phyloP scores from a whole-genome alignment of 1,140 invertebrate genomes.

The Zaprionus taronus region DNA sequence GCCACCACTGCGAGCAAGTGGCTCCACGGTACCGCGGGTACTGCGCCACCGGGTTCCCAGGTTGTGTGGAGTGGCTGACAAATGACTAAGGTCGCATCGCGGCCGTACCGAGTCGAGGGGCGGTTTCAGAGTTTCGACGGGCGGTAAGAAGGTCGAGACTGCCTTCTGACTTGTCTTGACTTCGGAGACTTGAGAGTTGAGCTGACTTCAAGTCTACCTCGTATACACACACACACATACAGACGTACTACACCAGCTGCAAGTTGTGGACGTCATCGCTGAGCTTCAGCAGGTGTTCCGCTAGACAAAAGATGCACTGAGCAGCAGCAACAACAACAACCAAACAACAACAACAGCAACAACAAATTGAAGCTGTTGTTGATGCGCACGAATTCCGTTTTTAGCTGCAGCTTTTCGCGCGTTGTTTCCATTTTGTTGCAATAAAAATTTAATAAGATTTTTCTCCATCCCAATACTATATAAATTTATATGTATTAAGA shows the following conservation, averaged over 20 bases:
- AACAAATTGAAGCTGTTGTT: conserved; percentile 71
- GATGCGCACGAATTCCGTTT: conserved; percentile 81
- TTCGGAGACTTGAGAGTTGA: conserved; percentile 22
- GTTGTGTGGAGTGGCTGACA: conserved; percentile 58
- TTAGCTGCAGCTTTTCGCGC: conserved; percentile 66
- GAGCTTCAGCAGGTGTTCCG: conserved; percentile 72
- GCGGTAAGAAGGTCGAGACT: conserved; percentile 75
- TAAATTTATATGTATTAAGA: conserved; percentile 32
- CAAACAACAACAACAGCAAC: conserved; percentile 51
- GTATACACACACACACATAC: conserved; percentile 12
- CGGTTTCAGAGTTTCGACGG: conserved; percentile 70
- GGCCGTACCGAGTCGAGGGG: conserved; percentile 64
- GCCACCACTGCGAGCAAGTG: conserved; percentile 41
- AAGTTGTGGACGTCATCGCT: conserved; percentile 43
- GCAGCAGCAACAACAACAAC: conserved; percentile 32
- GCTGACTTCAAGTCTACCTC: conserved; percentile 41
- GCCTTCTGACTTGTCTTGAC: conserved; percentile 55
- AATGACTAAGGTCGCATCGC: conserved; percentile 78
- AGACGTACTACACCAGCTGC: conserved; percentile 39
- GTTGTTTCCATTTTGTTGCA: conserved; percentile 75
- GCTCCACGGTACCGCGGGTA: conserved; percentile 38
- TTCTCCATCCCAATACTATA: conserved; percentile 20
- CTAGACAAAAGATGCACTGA: conserved; percentile 72
- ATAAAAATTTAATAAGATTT: conserved; percentile 82
- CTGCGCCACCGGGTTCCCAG: conserved; percentile 55